Conservation (phyloP, 1,140 invertebrate genomes). For the Musca domestica region DNA sequence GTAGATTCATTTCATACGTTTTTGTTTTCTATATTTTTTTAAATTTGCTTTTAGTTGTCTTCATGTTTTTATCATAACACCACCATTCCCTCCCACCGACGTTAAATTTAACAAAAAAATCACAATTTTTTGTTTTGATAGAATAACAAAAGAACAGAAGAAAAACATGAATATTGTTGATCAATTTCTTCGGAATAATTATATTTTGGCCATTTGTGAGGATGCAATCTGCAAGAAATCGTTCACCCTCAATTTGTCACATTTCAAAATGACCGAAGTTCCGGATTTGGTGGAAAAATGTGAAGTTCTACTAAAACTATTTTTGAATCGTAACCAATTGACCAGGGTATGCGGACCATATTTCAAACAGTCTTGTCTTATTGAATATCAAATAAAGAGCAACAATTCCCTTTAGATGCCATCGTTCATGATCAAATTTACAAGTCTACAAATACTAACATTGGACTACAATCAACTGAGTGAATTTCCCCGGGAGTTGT, state of each 20-base stretch:
- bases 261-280: conserved; percentile 60
- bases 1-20: no score
- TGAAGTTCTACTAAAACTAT: conserved; percentile 58
- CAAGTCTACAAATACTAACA: conserved; percentile 55
- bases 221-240: conserved; percentile 59
- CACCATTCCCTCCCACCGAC: no score
- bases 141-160: neutral
- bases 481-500: conserved; percentile 62
- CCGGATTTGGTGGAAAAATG: conserved; percentile 58
- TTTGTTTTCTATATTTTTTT: no score
- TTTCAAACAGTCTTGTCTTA: neutral
- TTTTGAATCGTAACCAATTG: conserved; percentile 62
- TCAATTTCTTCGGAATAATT: conserved; percentile 56
- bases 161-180: conserved; percentile 24
- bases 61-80: no score
- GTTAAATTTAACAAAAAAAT: no score
- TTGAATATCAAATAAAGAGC: neutral
- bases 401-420: conserved; percentile 38
- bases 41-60: no score
- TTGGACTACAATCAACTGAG: conserved; percentile 68
- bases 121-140: no score
- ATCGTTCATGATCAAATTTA: conserved; percentile 39
- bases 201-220: conserved; percentile 63
- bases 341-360: conserved; percentile 48
- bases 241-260: conserved; percentile 59